A percentile compares a stretch with the other conserved stretches of the same genome.
Conservation (phyloP, 2,113 vertebrate genomes). For the Rhynchomys soricoides region DNA sequence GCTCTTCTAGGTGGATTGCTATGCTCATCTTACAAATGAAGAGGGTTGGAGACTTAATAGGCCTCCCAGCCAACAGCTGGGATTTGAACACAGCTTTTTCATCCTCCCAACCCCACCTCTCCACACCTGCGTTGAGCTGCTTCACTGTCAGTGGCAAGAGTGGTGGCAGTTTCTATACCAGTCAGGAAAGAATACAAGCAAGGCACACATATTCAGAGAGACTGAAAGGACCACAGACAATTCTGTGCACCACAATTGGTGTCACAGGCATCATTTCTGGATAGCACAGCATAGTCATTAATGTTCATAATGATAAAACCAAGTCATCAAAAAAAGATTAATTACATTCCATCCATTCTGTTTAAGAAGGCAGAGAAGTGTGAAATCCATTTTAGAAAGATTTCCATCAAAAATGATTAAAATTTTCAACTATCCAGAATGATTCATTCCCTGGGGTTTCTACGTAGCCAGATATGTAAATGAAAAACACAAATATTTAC, state of each 20-base stretch:
- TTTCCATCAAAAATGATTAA: constrained; percentile 83
- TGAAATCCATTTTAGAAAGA: constrained; percentile 83
- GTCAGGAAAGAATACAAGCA: not conserved
- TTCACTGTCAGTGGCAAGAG: not conserved
- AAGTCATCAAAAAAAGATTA: constrained; percentile 83
- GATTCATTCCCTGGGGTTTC: constrained; percentile 78
- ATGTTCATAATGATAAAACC: constrained; percentile 80
- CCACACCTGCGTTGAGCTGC: not conserved
- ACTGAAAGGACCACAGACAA: not conserved
- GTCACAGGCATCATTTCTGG: constrained; percentile 50
- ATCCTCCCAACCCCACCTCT: not conserved
- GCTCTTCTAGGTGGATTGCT: not conserved
- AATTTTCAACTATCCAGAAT: constrained; percentile 81
- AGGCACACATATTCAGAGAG: constrained; percentile 11
- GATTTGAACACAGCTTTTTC: not conserved
- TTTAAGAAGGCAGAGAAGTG: constrained; percentile 81
- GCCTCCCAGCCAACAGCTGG: not conserved
- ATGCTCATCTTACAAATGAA: constrained; percentile 31
- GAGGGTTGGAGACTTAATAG: not conserved
- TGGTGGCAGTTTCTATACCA: not conserved
- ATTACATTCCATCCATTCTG: constrained; percentile 81
- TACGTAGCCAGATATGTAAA: constrained; percentile 80
- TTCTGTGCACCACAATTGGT: constrained; percentile 19
- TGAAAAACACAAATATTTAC: constrained; percentile 74
- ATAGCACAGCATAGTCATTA: constrained; percentile 76